Evolutionary conservation across 2,888 invertebrate genomes (phyloP), one percentile per base, ranked within the genome.

Genomic region (Polietes domitor): DNA sequence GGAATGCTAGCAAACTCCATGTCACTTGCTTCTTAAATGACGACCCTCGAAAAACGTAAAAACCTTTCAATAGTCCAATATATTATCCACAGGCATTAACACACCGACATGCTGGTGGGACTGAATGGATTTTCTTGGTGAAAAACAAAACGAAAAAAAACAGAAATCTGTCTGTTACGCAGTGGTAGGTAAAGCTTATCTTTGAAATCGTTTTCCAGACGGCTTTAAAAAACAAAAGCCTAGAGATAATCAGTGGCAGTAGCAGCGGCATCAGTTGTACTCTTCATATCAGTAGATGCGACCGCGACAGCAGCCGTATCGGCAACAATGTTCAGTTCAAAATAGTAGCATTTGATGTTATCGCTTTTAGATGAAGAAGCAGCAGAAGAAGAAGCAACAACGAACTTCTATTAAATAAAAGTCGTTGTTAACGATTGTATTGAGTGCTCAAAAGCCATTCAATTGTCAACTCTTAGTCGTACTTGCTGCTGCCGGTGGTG

Each of bases 391-490:
- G 71, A n/a, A n/a, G 15, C 19, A 73, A 28, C 77, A 73, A 24
- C 68, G 71, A 58, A 41, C 37, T 17, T 79, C 84, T 84, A 76
- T 76, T 78, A 84, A 73, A 77, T 80, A 83, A 76, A 79, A 84
- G 55, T 65, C 37, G 73, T 80, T 75, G 81, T 81, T 84, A 84
- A 79, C 81, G 84, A 84, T 81, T 84, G 84, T 84, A 84, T 84
- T 84, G 84, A 84, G 84, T 84, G 81, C 84, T 84, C 84, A 84
- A 84, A 84, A 76, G 84, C 84, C 76, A 84, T 84, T 84, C 84
- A 84, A 84, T 84, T 84, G 84, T 84, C 84, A 84, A 84, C 76
- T 78, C 78, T 41, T 77, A 77, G 72, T 77, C 50, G 17, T 74
- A 61, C 68, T 61, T 61, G 19, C 37, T 61, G 55, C 58, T 61